phyloP scores from a whole-genome alignment of 2,113 vertebrate species.

The Isichthys henryi region DNA sequence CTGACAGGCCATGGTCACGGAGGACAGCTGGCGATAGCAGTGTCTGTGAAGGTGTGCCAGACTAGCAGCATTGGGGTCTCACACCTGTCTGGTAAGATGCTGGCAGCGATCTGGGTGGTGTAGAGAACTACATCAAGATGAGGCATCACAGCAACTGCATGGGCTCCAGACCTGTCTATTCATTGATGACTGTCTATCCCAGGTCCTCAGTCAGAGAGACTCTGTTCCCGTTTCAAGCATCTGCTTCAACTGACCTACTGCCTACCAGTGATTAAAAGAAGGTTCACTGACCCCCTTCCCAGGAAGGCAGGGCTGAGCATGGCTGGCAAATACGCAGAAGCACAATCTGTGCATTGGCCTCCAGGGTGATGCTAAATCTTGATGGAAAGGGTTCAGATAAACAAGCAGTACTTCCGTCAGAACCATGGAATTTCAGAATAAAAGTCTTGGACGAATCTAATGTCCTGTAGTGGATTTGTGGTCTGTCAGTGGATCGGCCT shows the following conservation, averaged over 20 bases:
- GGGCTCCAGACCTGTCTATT: neutral
- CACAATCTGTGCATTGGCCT: neutral
- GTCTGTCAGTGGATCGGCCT: too few relatives aligned
- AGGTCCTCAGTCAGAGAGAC: neutral
- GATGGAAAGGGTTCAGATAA: neutral
- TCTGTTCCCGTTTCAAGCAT: neutral
- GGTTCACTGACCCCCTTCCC: neutral
- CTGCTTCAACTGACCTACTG: neutral
- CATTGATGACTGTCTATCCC: neutral
- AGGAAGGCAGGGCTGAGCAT: neutral
- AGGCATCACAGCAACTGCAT: neutral
- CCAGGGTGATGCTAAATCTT: neutral
- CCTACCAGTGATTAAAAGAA: neutral
- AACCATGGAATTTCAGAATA: neutral
- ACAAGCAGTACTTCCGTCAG: neutral
- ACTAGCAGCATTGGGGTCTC: neutral
- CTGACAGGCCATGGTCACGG: neutral
- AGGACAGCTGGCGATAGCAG: neutral
- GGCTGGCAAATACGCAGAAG: neutral
- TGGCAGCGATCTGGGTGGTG: neutral
- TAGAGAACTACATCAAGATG: neutral
- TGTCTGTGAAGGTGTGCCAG: neutral
- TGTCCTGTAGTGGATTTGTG: too few relatives aligned
- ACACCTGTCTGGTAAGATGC: neutral
- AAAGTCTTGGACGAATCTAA: too few relatives aligned